These are phyloP conservation scores for Hylomyscus alleni DNA, from an alignment of 2,797 vertebrate species.

Conservation along the genomic window DNA sequence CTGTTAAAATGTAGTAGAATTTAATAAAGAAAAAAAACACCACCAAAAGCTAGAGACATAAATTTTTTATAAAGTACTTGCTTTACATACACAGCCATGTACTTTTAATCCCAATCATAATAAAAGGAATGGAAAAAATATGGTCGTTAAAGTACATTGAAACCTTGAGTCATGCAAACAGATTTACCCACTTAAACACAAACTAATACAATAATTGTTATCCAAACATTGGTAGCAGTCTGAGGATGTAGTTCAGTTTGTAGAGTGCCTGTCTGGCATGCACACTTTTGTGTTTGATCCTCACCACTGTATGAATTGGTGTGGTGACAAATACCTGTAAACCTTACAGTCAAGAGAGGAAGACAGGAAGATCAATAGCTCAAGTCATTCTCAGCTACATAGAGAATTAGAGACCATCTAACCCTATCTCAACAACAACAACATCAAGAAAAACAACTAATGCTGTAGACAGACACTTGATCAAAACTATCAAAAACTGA, in stretches of 20 bases:
- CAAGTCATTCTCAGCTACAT: background rate
- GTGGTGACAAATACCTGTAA: background rate
- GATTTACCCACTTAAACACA: slow-evolving; percentile 5
- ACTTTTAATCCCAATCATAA: background rate
- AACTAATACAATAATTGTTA: background rate
- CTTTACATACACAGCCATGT: background rate
- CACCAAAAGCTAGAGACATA: background rate
- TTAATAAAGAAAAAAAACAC: slow-evolving; percentile 10
- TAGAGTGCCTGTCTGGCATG: background rate
- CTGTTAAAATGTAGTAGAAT: background rate
- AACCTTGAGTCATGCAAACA: background rate
- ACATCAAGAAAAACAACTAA: background rate
- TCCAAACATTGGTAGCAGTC: background rate
- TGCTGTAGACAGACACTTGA: background rate
- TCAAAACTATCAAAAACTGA: slow-evolving; percentile 4
- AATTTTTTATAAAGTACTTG: background rate
- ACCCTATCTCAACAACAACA: background rate
- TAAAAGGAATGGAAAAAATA: background rate
- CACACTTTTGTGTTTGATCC: background rate
- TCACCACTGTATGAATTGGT: background rate
- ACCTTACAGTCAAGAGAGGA: too few species aligned
- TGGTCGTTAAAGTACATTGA: slow-evolving; percentile 39
- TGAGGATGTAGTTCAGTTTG: background rate
- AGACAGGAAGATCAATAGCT: too few species aligned
- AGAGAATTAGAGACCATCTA: background rate